These are phyloP conservation scores for Seladonia tumulorum DNA, from an alignment of 2,888 invertebrate species.

Conservation along the genomic window DNA sequence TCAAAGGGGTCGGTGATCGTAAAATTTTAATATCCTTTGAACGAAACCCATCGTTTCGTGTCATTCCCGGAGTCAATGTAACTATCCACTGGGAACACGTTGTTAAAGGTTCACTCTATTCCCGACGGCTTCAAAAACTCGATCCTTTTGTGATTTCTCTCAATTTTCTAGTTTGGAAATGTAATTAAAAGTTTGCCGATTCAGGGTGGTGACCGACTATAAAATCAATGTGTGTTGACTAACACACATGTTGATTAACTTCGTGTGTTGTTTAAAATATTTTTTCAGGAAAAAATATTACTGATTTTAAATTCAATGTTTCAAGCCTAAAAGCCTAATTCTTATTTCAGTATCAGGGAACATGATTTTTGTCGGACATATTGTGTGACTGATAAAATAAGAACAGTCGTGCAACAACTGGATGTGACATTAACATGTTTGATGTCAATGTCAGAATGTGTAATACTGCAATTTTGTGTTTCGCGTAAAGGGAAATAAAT, in stretches of 20 bases:
- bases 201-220: neutral
- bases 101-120: neutral
- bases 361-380: neutral
- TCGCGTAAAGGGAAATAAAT: neutral
- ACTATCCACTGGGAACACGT: constrained; percentile 4
- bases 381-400: neutral
- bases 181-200: neutral
- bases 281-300: neutral
- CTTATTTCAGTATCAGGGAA: neutral
- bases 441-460: neutral
- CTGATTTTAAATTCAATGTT: neutral
- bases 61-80: neutral
- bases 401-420: neutral
- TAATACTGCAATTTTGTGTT: too few species aligned
- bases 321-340: neutral
- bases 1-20: constrained; percentile 47
- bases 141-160: neutral
- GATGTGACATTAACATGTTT: neutral
- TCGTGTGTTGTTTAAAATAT: neutral
- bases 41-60: constrained; percentile 19
- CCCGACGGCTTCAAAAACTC: neutral
- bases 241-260: too few species aligned
- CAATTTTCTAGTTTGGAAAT: neutral
- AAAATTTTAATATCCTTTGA: constrained; percentile 59
- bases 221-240: too few species aligned